These are phyloP conservation scores for Australoheros facetus DNA, from an alignment of 2,797 vertebrate species.

Conservation along the genomic window DNA sequence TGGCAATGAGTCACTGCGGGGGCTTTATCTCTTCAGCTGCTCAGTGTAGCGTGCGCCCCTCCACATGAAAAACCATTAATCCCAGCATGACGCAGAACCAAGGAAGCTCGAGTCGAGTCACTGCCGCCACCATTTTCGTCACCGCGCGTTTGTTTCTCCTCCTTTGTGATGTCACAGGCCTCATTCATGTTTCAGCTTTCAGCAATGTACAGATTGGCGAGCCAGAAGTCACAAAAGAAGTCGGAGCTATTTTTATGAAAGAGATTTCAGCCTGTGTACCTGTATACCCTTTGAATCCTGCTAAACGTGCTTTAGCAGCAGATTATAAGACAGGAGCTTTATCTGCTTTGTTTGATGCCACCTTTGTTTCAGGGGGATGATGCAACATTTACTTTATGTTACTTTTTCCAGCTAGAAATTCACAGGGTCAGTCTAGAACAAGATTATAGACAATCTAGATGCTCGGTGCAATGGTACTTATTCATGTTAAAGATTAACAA, in stretches of 20 bases:
- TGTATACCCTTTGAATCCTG: neutral
- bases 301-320: neutral
- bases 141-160: constrained; percentile 32
- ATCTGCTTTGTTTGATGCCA: neutral
- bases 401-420: neutral
- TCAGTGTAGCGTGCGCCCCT: constrained; percentile 67
- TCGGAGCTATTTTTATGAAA: neutral
- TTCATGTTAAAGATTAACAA: neutral
- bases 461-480: neutral
- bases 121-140: constrained; percentile 1
- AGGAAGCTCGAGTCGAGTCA: neutral
- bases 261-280: neutral
- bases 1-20: constrained; percentile 80
- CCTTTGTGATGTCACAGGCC: constrained; percentile 1
- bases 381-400: neutral
- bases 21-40: constrained; percentile 77
- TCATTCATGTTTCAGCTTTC: constrained; percentile 3
- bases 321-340: neutral
- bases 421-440: neutral
- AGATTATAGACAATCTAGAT: neutral
- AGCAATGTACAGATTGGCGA: neutral
- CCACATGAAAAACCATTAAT: constrained; percentile 66
- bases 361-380: neutral
- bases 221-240: neutral
- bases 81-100: constrained; percentile 58